Conservation (phyloP, 1,140 invertebrate genomes). For the Neodiprion virginianus region DNA sequence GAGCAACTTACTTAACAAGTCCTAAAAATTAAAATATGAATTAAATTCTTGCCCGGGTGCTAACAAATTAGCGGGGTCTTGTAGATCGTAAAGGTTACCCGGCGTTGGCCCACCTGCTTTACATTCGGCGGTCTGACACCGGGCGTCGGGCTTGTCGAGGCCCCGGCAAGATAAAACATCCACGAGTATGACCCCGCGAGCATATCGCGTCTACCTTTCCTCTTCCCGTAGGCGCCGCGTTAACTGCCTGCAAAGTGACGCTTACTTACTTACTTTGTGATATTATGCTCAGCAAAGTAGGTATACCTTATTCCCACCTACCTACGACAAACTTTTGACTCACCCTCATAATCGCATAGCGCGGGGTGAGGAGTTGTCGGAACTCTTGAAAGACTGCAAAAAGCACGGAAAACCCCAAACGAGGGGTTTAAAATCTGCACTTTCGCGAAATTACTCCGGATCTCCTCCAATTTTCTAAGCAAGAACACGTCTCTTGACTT, state of each 20-base stretch:
- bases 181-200: neutral
- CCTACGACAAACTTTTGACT: neutral
- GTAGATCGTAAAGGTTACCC: neutral
- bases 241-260: conserved; percentile 6
- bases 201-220: neutral
- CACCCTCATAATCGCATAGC: neutral
- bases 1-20: conserved; percentile 5
- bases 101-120: neutral
- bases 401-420: too few relatives aligned
- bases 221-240: neutral
- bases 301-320: neutral
- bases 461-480: too few relatives aligned
- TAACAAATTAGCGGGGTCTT: conserved; percentile 7
- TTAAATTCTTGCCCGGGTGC: neutral
- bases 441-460: too few relatives aligned
- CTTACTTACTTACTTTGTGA: neutral
- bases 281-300: neutral
- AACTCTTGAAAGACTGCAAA: too few relatives aligned
- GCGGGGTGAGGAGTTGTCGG: too few relatives aligned
- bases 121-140: neutral
- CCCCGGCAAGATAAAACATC: neutral
- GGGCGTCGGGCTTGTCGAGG: neutral
- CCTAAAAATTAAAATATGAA: conserved; percentile 8
- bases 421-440: too few relatives aligned
- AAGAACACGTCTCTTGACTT: too few relatives aligned